A percentile compares a stretch with the other conserved stretches of the same genome.
Evolutionary conservation across 2,113 vertebrate species (phyloP).

Genomic region (Microtus ochrogaster): DNA sequence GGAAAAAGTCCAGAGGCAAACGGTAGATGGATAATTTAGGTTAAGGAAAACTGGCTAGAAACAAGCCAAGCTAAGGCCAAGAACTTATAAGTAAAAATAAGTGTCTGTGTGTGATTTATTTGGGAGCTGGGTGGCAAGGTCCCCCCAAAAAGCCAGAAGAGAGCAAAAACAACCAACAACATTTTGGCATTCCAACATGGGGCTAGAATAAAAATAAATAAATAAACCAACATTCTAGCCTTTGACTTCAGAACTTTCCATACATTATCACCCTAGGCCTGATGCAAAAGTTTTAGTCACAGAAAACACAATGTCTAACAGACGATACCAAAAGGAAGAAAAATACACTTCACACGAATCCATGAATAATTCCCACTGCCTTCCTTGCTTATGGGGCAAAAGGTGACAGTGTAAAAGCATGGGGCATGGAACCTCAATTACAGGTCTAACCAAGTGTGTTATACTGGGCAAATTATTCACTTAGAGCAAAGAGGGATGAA

Average conservation of each 20-base stretch:
- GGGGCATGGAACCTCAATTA: neutral
- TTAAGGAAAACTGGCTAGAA: too few relatives aligned
- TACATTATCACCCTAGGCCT: neutral
- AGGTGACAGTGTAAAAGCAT: neutral
- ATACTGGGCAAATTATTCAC: neutral
- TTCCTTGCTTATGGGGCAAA: neutral
- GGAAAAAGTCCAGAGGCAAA: too few relatives aligned
- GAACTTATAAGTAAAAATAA: too few relatives aligned
- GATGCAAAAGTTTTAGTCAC: neutral
- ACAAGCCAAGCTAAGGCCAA: too few relatives aligned
- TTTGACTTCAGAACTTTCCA: neutral
- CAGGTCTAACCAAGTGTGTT: neutral
- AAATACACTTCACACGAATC: neutral
- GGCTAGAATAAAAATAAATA: too few relatives aligned
- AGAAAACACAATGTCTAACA: conserved; percentile 5
- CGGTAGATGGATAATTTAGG: too few relatives aligned
- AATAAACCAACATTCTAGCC: neutral
- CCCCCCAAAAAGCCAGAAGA: too few relatives aligned
- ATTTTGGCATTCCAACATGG: too few relatives aligned
- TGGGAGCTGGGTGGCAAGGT: too few relatives aligned
- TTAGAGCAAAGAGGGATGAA: neutral
- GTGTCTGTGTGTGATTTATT: too few relatives aligned
- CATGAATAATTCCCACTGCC: neutral
- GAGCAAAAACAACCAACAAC: too few relatives aligned
- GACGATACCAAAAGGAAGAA: neutral